Percentiles rank a stretch among this genome's conserved stretches.
Evolutionary conservation across 2,797 vertebrate species (phyloP).

Genomic region (Macropus fuliginosus): DNA sequence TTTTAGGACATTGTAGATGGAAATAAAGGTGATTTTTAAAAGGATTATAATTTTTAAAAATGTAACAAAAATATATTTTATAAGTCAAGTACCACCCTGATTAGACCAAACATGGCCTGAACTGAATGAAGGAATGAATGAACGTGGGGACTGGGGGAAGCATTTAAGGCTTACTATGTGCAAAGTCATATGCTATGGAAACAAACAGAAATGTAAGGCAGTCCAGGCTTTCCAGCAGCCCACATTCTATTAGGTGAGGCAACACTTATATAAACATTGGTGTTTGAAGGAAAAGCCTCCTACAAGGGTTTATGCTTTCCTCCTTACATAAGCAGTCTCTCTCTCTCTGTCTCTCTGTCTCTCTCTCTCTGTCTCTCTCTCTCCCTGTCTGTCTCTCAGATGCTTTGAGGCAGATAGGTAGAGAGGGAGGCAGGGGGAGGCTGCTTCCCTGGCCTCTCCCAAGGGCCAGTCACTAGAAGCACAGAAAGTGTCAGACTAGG

Average conservation of each 20-base stretch:
- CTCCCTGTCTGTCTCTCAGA: no score
- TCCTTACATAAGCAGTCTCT: background rate
- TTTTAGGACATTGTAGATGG: background rate
- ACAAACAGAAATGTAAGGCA: background rate
- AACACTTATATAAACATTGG: background rate
- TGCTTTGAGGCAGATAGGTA: background rate
- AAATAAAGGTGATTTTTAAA: background rate
- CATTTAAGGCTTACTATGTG: background rate
- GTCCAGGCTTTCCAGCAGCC: background rate
- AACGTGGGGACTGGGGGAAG: background rate
- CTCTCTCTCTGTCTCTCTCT: no score
- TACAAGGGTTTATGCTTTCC: background rate
- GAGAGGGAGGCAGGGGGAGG: background rate
- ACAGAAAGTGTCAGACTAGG: background rate
- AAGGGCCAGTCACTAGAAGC: background rate
- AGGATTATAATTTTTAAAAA: background rate
- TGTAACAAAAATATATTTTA: background rate
- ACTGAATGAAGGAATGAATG: background rate
- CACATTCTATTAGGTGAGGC: background rate
- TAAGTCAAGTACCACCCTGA: background rate
- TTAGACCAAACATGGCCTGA: background rate
- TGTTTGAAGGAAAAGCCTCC: background rate
- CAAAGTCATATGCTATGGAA: background rate
- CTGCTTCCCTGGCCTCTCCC: background rate
- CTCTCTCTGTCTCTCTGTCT: no score